phyloP scores from a whole-genome alignment of 2,797 vertebrate genomes.

The Eulemur albifrons region DNA sequence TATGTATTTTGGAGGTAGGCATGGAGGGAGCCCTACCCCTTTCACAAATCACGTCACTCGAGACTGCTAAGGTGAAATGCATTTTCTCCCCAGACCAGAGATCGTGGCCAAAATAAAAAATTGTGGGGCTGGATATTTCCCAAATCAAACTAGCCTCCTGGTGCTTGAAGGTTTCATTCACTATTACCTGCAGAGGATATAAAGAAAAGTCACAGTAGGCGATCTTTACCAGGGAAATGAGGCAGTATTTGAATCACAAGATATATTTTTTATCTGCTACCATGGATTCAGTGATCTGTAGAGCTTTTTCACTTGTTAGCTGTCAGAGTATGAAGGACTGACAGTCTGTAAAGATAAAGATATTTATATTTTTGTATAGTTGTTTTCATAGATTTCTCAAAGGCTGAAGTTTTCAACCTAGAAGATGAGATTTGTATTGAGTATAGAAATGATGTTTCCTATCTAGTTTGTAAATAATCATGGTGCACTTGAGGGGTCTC shows the following conservation, averaged over 20 bases:
- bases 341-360: conserved; percentile 87
- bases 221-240: conserved; percentile 86
- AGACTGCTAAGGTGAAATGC: conserved; percentile 62
- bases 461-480: conserved; percentile 85
- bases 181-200: conserved; percentile 83
- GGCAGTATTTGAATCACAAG: conserved; percentile 86
- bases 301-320: conserved; percentile 79
- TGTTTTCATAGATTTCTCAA: conserved; percentile 87
- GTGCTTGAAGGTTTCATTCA: conserved; percentile 77
- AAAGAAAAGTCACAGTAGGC: conserved; percentile 75
- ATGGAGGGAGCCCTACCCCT: conserved; percentile 18
- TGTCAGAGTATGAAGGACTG: conserved; percentile 80
- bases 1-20: conserved; percentile 44
- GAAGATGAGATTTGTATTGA: conserved; percentile 84
- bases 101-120: conserved; percentile 70
- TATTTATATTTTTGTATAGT: conserved; percentile 89
- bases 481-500: conserved; percentile 83
- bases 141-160: conserved; percentile 64
- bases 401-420: conserved; percentile 85
- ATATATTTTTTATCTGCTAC: conserved; percentile 88
- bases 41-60: conserved; percentile 52
- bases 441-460: conserved; percentile 85
- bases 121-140: conserved; percentile 63
- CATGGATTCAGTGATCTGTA: conserved; percentile 84
- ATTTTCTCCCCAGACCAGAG: conserved; percentile 58